A percentile compares a stretch with the other conserved stretches of the same genome.
phyloP scores from a whole-genome alignment of 2,797 vertebrate genomes.

The Myotis findleyi region DNA sequence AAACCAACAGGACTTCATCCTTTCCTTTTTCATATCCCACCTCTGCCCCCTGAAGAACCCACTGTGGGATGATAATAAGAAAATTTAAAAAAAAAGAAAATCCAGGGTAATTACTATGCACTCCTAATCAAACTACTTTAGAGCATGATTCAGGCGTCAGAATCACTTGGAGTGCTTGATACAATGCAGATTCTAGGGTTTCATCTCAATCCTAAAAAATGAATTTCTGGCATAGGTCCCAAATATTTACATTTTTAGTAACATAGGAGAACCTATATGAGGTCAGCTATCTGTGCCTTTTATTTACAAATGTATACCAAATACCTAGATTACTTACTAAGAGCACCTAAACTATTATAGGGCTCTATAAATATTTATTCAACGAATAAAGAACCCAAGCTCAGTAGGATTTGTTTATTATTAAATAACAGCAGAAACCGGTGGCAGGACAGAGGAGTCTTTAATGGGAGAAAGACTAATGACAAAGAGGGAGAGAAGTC shows the following conservation, averaged over 20 bases:
- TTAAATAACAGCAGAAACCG: background rate
- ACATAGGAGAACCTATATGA: background rate
- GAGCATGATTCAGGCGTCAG: background rate
- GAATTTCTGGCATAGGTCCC: background rate
- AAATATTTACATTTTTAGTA: background rate
- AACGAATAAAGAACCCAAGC: background rate
- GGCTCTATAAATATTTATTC: background rate
- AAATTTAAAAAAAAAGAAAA: background rate
- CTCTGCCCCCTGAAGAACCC: background rate
- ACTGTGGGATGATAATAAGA: background rate
- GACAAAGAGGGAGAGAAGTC: constrained; percentile 39
- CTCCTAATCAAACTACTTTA: background rate
- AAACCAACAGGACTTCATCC: background rate
- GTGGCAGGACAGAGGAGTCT: background rate
- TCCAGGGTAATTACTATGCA: background rate
- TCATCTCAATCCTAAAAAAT: background rate
- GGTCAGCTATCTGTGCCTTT: background rate
- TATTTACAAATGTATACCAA: background rate
- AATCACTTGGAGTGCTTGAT: background rate
- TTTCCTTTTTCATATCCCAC: background rate
- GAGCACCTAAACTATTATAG: background rate
- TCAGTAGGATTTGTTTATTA: background rate
- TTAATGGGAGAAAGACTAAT: background rate
- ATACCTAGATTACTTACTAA: background rate
- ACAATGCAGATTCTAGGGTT: background rate